Evolutionary conservation across 2,797 vertebrate genomes (phyloP).

Genomic region (Sebastes trivittatus): DNA sequence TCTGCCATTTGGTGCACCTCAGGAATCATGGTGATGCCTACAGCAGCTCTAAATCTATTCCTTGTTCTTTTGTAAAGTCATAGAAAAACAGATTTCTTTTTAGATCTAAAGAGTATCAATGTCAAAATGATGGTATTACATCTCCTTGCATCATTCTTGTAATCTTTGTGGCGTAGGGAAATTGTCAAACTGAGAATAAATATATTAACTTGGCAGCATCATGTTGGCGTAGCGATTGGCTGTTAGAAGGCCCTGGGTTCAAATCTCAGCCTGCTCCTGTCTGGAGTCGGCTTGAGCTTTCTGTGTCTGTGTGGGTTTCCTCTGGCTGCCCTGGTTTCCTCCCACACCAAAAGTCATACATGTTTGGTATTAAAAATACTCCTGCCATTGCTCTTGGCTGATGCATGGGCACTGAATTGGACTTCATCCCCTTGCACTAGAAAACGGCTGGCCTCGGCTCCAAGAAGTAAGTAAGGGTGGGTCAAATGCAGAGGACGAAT

Average conservation of each 20-base stretch:
- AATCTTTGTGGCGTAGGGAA: background rate
- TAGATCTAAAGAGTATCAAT: background rate
- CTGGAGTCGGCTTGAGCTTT: slow-evolving; percentile 12
- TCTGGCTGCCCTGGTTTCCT: slow-evolving; percentile 20
- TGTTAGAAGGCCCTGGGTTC: background rate
- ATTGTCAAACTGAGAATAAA: background rate
- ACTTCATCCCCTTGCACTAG: background rate
- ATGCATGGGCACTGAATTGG: background rate
- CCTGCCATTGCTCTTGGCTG: background rate
- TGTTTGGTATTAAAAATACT: slow-evolving; percentile 13
- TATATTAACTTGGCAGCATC: background rate
- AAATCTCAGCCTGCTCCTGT: slow-evolving; percentile 7
- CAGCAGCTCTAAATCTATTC: background rate
- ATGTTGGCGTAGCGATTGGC: background rate
- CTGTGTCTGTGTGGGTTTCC: slow-evolving; percentile 27
- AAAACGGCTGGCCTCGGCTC: background rate
- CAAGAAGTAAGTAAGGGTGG: background rate
- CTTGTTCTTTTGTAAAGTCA: background rate
- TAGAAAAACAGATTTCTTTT: background rate
- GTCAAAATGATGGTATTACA: slow-evolving; percentile 7
- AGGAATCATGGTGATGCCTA: background rate
- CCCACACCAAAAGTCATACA: slow-evolving; percentile 19
- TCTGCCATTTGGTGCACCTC: background rate
- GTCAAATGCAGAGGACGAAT: slow-evolving; percentile 12
- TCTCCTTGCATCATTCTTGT: slow-evolving; percentile 28